Percentiles rank a stretch among this genome's conserved stretches.
phyloP scores from a whole-genome alignment of 2,113 vertebrate genomes.

The Eidolon helvum region DNA sequence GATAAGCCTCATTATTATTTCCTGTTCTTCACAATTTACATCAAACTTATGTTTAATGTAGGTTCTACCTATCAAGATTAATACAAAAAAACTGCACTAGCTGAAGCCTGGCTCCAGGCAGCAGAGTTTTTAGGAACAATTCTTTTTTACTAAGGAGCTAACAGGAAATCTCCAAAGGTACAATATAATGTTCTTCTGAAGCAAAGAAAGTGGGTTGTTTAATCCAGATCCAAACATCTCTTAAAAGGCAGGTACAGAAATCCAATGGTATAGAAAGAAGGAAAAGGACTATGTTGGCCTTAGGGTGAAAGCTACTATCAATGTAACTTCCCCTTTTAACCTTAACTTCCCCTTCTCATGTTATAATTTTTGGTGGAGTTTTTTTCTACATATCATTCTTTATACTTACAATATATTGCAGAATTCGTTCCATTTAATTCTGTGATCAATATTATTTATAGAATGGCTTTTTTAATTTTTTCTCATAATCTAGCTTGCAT shows the following conservation, averaged over 20 bases:
- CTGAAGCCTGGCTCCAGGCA: neutral
- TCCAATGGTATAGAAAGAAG: neutral
- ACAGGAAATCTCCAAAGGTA: slow-evolving; percentile 16
- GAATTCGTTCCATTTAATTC: neutral
- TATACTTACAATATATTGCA: neutral
- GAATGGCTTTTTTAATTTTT: neutral
- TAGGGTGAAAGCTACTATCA: neutral
- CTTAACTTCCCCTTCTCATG: neutral
- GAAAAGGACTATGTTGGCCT: neutral
- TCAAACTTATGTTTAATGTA: neutral
- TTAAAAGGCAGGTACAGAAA: neutral
- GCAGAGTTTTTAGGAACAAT: neutral
- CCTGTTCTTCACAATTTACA: slow-evolving; percentile 27
- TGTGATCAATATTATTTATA: neutral
- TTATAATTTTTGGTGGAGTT: neutral
- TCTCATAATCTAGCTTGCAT: neutral
- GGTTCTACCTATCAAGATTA: neutral
- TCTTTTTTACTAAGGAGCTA: neutral
- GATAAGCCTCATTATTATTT: neutral
- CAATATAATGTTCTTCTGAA: neutral
- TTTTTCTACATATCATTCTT: neutral
- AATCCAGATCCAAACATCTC: neutral
- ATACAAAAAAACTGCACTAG: neutral
- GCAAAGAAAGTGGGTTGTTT: neutral
- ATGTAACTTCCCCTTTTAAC: neutral